Conservation (phyloP, 2,888 invertebrate genomes). For the Tineola bisselliella region DNA sequence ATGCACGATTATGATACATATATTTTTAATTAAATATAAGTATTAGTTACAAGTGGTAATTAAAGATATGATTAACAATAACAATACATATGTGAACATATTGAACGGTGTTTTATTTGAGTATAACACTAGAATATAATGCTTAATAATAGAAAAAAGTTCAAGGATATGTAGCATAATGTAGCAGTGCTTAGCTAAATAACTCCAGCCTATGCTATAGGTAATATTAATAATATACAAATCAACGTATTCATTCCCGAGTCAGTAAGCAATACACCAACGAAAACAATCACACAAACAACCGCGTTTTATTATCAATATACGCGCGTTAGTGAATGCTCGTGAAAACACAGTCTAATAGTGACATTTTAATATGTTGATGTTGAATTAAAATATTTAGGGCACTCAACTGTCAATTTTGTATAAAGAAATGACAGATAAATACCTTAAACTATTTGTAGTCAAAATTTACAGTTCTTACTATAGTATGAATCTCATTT, state of each 20-base stretch:
- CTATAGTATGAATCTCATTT: no score
- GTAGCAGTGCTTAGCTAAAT: conserved; percentile 59
- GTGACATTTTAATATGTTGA: no score
- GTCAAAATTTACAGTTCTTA: no score
- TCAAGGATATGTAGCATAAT: conserved; percentile 56
- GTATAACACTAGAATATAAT: conserved; percentile 45
- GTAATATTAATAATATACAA: conserved; percentile 9
- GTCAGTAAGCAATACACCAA: no score
- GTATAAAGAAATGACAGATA: no score
- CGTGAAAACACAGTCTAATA: no score
- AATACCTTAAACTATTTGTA: no score
- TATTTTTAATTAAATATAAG: conserved; percentile 26
- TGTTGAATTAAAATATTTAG: no score
- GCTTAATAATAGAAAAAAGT: conserved; percentile 59
- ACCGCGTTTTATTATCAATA: no score
- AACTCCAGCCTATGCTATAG: conserved; percentile 15
- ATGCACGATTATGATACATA: conserved; percentile 60
- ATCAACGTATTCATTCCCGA: background rate
- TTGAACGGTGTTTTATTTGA: conserved; percentile 49
- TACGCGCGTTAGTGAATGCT: no score
- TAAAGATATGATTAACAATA: conserved; percentile 63
- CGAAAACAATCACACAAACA: no score
- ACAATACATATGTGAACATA: conserved; percentile 67
- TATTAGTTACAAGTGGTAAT: conserved; percentile 49
- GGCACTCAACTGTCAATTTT: no score